Evolutionary conservation across 2,888 invertebrate species (phyloP), one percentile per base, ranked within the genome.

Genomic region (Amphipyra tragopoginis): DNA sequence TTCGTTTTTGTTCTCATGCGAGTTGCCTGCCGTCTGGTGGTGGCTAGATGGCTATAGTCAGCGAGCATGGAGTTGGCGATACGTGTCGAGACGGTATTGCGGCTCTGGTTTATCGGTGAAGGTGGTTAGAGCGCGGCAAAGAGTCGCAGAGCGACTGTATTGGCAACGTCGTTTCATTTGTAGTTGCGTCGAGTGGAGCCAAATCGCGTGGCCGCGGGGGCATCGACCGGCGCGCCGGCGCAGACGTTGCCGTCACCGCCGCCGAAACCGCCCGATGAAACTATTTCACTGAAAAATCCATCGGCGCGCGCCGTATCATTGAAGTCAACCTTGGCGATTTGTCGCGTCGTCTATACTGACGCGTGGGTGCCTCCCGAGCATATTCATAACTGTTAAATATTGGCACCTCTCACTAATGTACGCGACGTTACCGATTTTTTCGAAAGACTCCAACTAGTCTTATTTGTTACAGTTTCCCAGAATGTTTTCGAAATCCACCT

Each of bases 251-350:
- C 95, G 91, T 90, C 93, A 90, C 87, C 87, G 86, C 83, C 87
- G 85, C 85, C 87, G 86, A 86, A 87, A 85, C 85, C 82, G 83
- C 86, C 84, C 87, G 85, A 88, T 90, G 90, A 91, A 92, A 94
- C 92, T 93, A 93, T 93, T 94, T 93, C 90, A 90, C 93, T 94
- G 94, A 94, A 94, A 94, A 93, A 90, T 93, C 88, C 84, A 86
- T 81, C 87, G 89, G 79, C 89, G 86, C 88, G 89, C 87, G 89
- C 81, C 91, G 87, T 89, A 92, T 90, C 90, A 91, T 92, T 91
- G 90, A 88, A 91, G 88, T 81, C 93, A 93, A 92, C 94, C 94
- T 93, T 94, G 93, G 87, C 89, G 90, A 88, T 89, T 89, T 91
- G 93, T 92, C 94, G 93, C 92, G 90, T 89, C 91, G 93, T 89